Evolutionary conservation across 2,113 vertebrate species (phyloP).

Genomic region (Sigmodon hispidus): DNA sequence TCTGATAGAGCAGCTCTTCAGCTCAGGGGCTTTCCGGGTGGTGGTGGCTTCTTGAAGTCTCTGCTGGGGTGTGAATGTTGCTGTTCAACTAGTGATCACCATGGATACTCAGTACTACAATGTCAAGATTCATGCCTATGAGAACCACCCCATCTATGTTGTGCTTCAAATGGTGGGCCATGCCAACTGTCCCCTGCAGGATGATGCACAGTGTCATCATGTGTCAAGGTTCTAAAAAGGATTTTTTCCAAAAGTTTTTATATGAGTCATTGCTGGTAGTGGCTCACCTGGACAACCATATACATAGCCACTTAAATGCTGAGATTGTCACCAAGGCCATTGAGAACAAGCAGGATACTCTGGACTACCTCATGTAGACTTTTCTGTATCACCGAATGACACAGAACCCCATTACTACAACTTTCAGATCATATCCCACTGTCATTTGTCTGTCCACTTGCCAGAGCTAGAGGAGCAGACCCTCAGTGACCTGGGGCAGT

Average conservation of each 20-base stretch:
- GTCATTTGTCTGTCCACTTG: slow-evolving; percentile 96
- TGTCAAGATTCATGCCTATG: slow-evolving; percentile 97
- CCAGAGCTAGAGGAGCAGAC: slow-evolving; percentile 98
- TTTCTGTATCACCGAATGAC: slow-evolving; percentile 99
- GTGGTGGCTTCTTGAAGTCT: slow-evolving; percentile 97
- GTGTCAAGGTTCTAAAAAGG: slow-evolving; percentile 99
- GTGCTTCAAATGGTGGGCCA: slow-evolving; percentile 99
- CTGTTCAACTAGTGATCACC: slow-evolving; percentile 96
- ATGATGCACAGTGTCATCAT: slow-evolving; percentile 97
- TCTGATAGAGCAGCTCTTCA: too few relatives aligned
- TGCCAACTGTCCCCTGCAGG: slow-evolving; percentile 95
- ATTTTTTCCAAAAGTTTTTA: slow-evolving; percentile 99
- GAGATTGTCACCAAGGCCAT: slow-evolving; percentile 99
- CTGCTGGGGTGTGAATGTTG: slow-evolving; percentile 97
- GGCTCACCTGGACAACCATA: slow-evolving; percentile 97
- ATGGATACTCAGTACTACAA: slow-evolving; percentile 99
- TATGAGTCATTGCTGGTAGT: slow-evolving; percentile 98
- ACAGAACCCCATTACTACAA: slow-evolving; percentile 99
- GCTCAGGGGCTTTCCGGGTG: slow-evolving; percentile 95
- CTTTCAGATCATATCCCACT: slow-evolving; percentile 97
- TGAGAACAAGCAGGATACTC: slow-evolving; percentile 98
- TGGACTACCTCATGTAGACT: slow-evolving; percentile 99
- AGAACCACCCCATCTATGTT: slow-evolving; percentile 98
- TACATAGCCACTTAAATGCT: slow-evolving; percentile 98
- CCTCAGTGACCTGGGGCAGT: slow-evolving; percentile 96